Evolutionary conservation across 2,113 vertebrate species (phyloP).

Genomic region (Daubentonia madagascariensis): DNA sequence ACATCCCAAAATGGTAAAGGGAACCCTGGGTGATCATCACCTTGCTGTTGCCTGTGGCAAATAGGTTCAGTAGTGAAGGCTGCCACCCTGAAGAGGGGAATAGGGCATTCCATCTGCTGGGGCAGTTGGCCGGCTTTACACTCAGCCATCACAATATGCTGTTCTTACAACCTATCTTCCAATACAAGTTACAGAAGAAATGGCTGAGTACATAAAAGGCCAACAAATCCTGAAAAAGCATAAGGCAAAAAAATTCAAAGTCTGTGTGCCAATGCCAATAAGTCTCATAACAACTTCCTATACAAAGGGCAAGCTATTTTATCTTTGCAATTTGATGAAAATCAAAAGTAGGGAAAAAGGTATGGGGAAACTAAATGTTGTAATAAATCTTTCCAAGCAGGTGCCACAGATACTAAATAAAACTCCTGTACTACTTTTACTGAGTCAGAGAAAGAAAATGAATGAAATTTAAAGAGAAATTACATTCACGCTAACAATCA

Average conservation of each 20-base stretch:
- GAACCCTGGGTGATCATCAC: background rate
- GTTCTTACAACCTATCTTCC: background rate
- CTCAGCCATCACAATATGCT: background rate
- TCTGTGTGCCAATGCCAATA: background rate
- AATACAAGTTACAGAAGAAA: background rate
- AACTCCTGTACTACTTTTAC: background rate
- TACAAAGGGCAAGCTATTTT: background rate
- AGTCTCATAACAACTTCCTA: background rate
- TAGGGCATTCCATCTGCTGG: background rate
- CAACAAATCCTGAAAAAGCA: background rate
- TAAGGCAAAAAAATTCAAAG: background rate
- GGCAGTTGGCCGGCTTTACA: background rate
- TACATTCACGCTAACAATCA: background rate
- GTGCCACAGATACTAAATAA: background rate
- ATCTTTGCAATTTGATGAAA: background rate
- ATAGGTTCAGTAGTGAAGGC: background rate
- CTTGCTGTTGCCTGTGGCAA: background rate
- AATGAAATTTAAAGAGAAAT: background rate
- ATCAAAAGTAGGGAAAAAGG: background rate
- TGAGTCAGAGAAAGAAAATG: slow-evolving; percentile 23
- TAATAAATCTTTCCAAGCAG: background rate
- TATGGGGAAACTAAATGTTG: background rate
- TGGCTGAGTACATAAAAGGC: background rate
- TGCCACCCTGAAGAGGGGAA: background rate
- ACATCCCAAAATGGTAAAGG: background rate